Percentiles rank a stretch among this genome's conserved stretches.
These are phyloP conservation scores for Lordiphosa fenestrarum DNA, from an alignment of 2,888 invertebrate species.

Conservation along the genomic window DNA sequence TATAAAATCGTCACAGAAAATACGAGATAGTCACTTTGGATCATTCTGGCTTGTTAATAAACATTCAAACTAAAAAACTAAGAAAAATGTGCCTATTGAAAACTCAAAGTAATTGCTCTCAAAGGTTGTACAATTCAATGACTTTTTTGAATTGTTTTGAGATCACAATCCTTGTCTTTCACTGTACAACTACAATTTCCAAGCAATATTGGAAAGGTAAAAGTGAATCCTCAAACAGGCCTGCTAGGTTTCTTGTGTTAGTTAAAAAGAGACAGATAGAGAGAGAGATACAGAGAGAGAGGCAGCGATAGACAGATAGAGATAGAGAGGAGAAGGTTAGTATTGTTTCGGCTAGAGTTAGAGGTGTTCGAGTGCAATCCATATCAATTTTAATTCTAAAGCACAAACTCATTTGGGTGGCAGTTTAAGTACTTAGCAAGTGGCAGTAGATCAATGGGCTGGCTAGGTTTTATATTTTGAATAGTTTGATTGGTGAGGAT, in stretches of 20 bases:
- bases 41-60: no score
- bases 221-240: no score
- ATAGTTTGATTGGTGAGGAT: not conserved
- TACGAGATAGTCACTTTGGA: no score
- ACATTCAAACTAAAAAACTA: no score
- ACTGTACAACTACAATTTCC: no score
- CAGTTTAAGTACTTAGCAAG: slow-evolving; percentile 32
- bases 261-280: slow-evolving; percentile 19
- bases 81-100: no score
- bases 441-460: slow-evolving; percentile 34
- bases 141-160: no score
- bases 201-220: no score
- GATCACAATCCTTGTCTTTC: no score
- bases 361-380: slow-evolving; percentile 41
- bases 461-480: slow-evolving; percentile 15
- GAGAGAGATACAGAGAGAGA: slow-evolving; percentile 12
- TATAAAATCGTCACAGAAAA: no score
- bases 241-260: slow-evolving; percentile 12
- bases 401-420: slow-evolving; percentile 52
- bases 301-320: slow-evolving; percentile 4
- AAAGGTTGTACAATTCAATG: no score
- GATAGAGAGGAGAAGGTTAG: slow-evolving; percentile 10
- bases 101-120: no score
- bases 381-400: slow-evolving; percentile 46
- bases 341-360: slow-evolving; percentile 18